These are phyloP conservation scores for Caenorhabditis doughertyi DNA, from an alignment of 2,888 invertebrate genomes.

Conservation along the genomic window DNA sequence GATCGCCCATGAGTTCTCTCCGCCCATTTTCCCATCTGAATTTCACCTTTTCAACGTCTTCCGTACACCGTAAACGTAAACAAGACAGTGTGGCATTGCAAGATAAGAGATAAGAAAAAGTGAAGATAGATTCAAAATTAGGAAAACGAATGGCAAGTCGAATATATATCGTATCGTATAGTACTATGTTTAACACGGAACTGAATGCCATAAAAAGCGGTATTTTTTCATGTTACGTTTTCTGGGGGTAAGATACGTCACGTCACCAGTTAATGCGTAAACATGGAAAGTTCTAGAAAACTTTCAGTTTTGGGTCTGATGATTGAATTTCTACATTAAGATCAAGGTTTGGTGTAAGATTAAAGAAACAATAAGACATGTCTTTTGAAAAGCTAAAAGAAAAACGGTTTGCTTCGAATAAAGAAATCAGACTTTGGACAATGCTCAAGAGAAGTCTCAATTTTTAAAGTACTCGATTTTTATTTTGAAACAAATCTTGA, in stretches of 20 bases:
- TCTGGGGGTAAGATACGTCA: not conserved
- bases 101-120: slow-evolving; percentile 30
- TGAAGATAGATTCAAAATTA: slow-evolving; percentile 24
- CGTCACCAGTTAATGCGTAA: slow-evolving; percentile 25
- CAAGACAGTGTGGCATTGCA: too few relatives aligned
- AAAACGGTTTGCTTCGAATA: too few relatives aligned
- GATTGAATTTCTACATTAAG: too few relatives aligned
- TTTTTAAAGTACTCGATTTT: too few relatives aligned
- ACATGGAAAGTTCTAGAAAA: not conserved
- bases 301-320: not conserved
- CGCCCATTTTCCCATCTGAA: slow-evolving; percentile 41
- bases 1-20: slow-evolving; percentile 42
- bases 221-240: slow-evolving; percentile 31
- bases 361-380: too few relatives aligned
- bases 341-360: too few relatives aligned
- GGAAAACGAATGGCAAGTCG: slow-evolving; percentile 23
- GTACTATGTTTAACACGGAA: slow-evolving; percentile 48
- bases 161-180: slow-evolving; percentile 24
- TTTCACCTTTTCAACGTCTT: slow-evolving; percentile 40
- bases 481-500: too few relatives aligned
- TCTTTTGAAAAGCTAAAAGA: too few relatives aligned
- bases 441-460: too few relatives aligned
- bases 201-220: slow-evolving; percentile 24
- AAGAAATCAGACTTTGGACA: too few relatives aligned
- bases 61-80: slow-evolving; percentile 39